Base-by-base conservation (phyloP, 2,797 vertebrate species). In the Anomalospiza imberbis region DNA sequence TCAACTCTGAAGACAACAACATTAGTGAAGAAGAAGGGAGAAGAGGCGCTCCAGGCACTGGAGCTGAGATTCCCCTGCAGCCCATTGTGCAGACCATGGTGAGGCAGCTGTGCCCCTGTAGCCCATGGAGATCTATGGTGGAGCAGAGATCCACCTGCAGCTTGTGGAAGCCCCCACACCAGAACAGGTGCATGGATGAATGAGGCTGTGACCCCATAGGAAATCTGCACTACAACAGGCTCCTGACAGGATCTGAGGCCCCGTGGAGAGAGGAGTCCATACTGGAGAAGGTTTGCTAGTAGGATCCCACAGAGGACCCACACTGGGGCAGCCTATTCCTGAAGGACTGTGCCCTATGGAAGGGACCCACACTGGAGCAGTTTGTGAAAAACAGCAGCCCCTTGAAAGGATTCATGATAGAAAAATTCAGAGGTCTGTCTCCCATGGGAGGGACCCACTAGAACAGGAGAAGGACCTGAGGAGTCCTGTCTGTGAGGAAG, bases 381-480 rank as follows among this genome's bases (percentile, higher is more conserved):
- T 25, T 11, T 4, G 11, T 31, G 70, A 57, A 57, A 7, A 84
- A 5, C 6, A 8, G 20, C 31, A 65, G 19, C 1, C 36, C 9
- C 17, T 34, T 51, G 6, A 26, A 66, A 65, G 13, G 17, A 31
- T 17, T 42, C 5, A 31, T 12, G 25, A 34, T 26, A 31, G 31
- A 74, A 48, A 65, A 57, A 8, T 57, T 57, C 60, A 74, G 11
- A 57, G 14, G 17, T 17, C 20, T 48, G 25, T 84, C 32, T 38
- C 22, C 4, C 14, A 5, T 7, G 4, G 26, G 4, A 65, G 17
- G 6, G 38, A 31, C 11, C 2, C 28, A 17, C 15, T 34, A 21
- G 21, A 54, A 36, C 2, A 25, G 21, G 6, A 12, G 8, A 45
- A 31, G 25, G 10, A 6, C 0, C 0, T 31, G 29, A 73, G 14